Percentiles rank a stretch among this genome's conserved stretches.
Evolutionary conservation across 1,140 invertebrate genomes (phyloP).

Genomic region (Drosophila pandora): DNA sequence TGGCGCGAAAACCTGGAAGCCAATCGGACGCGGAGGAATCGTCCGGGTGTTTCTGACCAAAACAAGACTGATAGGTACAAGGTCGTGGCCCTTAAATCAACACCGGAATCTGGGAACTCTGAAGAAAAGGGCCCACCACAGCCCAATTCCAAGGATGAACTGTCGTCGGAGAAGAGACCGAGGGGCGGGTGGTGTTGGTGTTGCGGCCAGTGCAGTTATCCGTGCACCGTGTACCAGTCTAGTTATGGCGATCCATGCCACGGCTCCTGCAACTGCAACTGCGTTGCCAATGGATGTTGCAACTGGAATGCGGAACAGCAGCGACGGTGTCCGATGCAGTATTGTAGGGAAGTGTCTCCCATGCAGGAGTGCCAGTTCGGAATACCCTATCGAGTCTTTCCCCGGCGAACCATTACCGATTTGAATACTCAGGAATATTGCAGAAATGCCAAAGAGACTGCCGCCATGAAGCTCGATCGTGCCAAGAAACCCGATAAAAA

Average conservation of each 20-base stretch:
- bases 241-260: not conserved
- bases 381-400: not conserved
- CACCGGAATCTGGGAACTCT: not conserved
- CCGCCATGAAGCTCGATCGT: not conserved
- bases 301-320: not conserved
- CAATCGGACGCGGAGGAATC: not conserved
- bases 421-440: slow-evolving; percentile 32
- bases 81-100: not conserved
- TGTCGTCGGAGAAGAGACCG: not conserved
- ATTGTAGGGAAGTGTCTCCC: not conserved
- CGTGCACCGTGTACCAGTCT: not conserved
- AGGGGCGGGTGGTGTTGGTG: slow-evolving; percentile 13
- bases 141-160: not conserved
- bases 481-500: not conserved
- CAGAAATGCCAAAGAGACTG: not conserved
- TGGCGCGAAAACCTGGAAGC: slow-evolving; percentile 9
- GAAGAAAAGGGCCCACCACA: not conserved
- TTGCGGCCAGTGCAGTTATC: not conserved
- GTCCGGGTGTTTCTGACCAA: not conserved
- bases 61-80: not conserved
- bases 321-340: not conserved
- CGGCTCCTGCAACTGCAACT: not conserved
- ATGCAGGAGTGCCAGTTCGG: not conserved
- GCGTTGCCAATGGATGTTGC: not conserved
- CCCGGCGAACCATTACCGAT: slow-evolving; percentile 24